Percentiles rank a stretch among this genome's conserved stretches.
Evolutionary conservation across 2,113 vertebrate species (phyloP).

Genomic region (Ia io): DNA sequence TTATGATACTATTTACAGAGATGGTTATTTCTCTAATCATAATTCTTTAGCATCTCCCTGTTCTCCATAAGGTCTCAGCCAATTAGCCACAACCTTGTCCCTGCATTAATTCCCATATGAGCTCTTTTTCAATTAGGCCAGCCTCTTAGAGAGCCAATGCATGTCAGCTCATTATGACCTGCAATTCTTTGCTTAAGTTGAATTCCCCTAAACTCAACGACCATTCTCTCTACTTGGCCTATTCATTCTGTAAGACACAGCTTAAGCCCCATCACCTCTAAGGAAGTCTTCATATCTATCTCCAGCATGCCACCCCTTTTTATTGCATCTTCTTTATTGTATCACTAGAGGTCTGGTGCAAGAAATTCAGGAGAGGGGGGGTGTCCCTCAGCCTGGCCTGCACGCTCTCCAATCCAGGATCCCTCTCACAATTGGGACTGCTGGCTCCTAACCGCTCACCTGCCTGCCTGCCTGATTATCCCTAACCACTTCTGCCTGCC

Average conservation of each 20-base stretch:
- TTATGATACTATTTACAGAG: background rate
- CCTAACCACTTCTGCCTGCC: no score
- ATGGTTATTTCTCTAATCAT: background rate
- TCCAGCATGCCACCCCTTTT: background rate
- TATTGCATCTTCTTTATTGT: background rate
- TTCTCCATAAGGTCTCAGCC: background rate
- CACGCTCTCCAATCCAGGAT: no score
- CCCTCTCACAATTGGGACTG: no score
- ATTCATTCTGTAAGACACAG: background rate
- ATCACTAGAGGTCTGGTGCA: background rate
- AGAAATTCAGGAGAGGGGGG: no score
- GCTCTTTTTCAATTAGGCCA: background rate
- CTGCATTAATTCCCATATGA: background rate
- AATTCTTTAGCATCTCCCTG: background rate
- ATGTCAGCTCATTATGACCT: background rate
- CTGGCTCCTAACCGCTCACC: no score
- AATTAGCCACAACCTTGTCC: background rate
- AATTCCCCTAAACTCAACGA: background rate
- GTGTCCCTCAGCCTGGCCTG: no score
- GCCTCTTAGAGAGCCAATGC: background rate
- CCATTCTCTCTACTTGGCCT: background rate
- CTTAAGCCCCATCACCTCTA: background rate
- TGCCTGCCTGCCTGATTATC: no score
- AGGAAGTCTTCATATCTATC: constrained; percentile 18
- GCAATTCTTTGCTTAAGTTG: constrained; percentile 7